Base-by-base conservation (phyloP, 2,797 vertebrate genomes). In the Heliangelus exortis region DNA sequence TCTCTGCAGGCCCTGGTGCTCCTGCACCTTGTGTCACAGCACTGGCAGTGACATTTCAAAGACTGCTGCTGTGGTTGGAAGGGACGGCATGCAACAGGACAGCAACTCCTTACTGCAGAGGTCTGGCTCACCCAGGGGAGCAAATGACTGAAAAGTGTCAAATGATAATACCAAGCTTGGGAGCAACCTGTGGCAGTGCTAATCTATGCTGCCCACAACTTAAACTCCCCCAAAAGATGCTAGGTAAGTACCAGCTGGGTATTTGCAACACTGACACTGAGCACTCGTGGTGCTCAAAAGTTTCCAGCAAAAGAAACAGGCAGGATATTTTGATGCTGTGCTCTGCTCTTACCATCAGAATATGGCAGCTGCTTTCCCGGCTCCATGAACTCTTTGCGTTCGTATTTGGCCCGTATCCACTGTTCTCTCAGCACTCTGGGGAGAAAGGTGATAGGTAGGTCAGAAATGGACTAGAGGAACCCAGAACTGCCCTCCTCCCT, bases 401-500 rank as follows among this genome's bases (percentile, higher is more conserved):
- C 98, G 1, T 99, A 99, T 95, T 99, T 99, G 33, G 98, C 98
- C 92, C 98, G 97, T 79, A 99, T 99, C 99, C 99, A 99, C 95
- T 99, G 98, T 89, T 99, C 99, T 94, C 97, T 98, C 93, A 99
- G 95, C 36, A 98, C 98, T 92, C 99, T 99, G 92, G 41, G 66
- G 88, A 79, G 25, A 74, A 22, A 68, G 31, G 92, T 26, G 58
- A 80, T 55, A 95, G 68, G 63, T 58, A 67, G 71, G 34, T 94
- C 58, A 93, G 81, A 81, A 84, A 94, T 0, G 0, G 72, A 36
- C 48, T 9, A 67, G 4, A 71, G 39, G 58, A 91, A 79, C 39
- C 33, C 72, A 61, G 28, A 76, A 84, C 18, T 67, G 20, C 59
- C 77, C 55, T 73, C 83, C 57, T 73, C 71, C 74, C 41, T 88